A percentile compares a stretch with the other conserved stretches of the same genome.
Evolutionary conservation across 2,888 invertebrate species (phyloP).

Genomic region (Colletes collaris): DNA sequence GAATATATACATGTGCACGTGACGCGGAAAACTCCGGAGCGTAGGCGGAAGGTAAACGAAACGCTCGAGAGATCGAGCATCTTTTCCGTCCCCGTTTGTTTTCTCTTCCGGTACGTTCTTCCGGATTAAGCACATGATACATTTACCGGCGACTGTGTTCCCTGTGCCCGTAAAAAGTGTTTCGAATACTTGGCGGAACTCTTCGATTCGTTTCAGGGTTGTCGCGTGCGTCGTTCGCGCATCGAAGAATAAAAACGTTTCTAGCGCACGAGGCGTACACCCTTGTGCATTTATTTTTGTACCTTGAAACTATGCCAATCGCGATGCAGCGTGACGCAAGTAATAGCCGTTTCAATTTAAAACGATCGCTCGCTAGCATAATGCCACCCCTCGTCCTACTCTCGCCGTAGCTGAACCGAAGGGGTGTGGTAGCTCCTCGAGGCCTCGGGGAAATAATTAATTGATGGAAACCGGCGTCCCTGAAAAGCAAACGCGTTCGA

Average conservation of each 20-base stretch:
- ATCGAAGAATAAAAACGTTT: background rate
- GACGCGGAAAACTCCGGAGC: background rate
- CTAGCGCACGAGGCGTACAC: background rate
- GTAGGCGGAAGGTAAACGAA: background rate
- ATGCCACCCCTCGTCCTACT: conserved; percentile 1
- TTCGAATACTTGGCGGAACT: conserved; percentile 3
- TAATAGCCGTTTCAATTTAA: conserved; percentile 49
- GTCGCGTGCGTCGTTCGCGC: background rate
- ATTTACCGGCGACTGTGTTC: conserved; percentile 1
- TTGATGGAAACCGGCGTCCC: conserved; percentile 54
- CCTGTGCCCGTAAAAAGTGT: background rate
- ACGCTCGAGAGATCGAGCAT: background rate
- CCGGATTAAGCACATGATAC: conserved; percentile 12
- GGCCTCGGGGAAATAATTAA: conserved; percentile 66
- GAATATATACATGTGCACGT: background rate
- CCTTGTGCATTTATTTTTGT: conserved; percentile 21
- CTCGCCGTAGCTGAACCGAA: background rate
- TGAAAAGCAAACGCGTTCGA: conserved; percentile 51
- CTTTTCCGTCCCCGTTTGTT: background rate
- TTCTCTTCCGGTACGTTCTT: background rate
- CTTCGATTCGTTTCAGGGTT: too few relatives aligned
- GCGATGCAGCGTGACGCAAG: conserved; percentile 45
- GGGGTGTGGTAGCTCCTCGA: conserved; percentile 28
- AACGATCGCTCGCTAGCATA: conserved; percentile 17
- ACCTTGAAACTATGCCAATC: conserved; percentile 22